Evolutionary conservation across 1,140 invertebrate species (phyloP).

Genomic region (Lasioglossum baleicum): DNA sequence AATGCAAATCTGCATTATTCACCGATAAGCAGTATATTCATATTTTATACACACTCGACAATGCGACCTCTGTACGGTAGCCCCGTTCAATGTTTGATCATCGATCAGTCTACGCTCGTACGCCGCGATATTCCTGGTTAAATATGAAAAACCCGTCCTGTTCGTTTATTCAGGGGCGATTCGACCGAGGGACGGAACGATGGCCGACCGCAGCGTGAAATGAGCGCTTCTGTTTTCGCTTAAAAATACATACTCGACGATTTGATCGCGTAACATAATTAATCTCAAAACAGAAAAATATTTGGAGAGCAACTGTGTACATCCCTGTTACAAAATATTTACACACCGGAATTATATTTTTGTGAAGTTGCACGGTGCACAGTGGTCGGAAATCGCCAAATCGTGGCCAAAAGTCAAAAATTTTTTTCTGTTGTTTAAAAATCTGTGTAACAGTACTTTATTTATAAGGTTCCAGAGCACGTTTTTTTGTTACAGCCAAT

Average conservation of each 20-base stretch:
- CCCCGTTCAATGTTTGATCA: conserved; percentile 5
- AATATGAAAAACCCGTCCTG: conserved; percentile 9
- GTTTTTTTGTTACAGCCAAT: too few relatives aligned
- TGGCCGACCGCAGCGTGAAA: background rate
- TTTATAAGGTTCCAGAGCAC: too few relatives aligned
- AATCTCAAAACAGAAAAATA: background rate
- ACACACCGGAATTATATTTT: background rate
- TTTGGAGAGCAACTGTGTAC: background rate
- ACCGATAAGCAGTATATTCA: background rate
- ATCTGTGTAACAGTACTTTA: too few relatives aligned
- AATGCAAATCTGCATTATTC: background rate
- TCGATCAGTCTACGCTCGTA: background rate
- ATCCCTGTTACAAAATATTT: background rate
- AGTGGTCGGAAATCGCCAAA: too few relatives aligned
- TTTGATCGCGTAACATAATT: background rate
- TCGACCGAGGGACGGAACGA: background rate
- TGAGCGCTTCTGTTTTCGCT: background rate
- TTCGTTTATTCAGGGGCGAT: conserved; percentile 15
- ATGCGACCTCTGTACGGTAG: background rate
- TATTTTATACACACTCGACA: background rate
- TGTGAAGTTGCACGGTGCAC: background rate
- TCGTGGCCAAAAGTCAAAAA: too few relatives aligned
- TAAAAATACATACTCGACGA: background rate
- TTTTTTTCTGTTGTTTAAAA: too few relatives aligned
- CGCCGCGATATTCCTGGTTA: background rate